A percentile compares a stretch with the other conserved stretches of the same genome.
Conservation (phyloP, 1,140 invertebrate species). For the Temnothorax nylanderi region DNA sequence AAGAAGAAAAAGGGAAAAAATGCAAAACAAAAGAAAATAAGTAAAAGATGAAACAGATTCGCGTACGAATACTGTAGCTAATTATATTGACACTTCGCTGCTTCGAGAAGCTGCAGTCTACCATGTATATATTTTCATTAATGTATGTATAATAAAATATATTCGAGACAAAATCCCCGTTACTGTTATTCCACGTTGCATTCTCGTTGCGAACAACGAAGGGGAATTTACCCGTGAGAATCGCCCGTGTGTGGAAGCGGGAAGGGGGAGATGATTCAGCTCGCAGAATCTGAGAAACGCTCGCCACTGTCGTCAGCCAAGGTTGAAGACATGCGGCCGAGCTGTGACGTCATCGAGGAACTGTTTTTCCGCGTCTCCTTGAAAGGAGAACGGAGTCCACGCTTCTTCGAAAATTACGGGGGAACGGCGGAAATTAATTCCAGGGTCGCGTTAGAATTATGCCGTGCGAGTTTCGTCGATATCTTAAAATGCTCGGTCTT, state of each 20-base stretch:
- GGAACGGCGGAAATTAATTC: not conserved
- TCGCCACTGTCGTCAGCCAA: not conserved
- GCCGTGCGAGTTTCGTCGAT: not conserved
- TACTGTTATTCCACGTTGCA: slow-evolving; percentile 24
- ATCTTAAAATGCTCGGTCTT: not conserved
- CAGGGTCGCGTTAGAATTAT: not conserved
- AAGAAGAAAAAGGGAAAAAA: slow-evolving; percentile 4
- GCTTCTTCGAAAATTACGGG: slow-evolving; percentile 4
- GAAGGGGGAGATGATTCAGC: not conserved
- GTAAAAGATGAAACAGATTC: slow-evolving; percentile 51
- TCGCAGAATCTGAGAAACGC: slow-evolving; percentile 16
- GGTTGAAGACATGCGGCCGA: not conserved
- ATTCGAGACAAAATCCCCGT: slow-evolving; percentile 75
- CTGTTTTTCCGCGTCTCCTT: slow-evolving; percentile 1
- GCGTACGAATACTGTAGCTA: slow-evolving; percentile 72
- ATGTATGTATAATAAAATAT: slow-evolving; percentile 85
- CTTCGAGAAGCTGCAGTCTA: slow-evolving; percentile 84
- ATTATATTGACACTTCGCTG: slow-evolving; percentile 83
- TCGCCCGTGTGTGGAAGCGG: not conserved
- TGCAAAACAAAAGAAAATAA: not conserved
- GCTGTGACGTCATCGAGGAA: slow-evolving; percentile 25
- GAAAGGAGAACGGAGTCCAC: slow-evolving; percentile 16
- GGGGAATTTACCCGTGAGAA: not conserved
- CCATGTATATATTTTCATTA: slow-evolving; percentile 86
- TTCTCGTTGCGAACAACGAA: not conserved